Percentiles rank a stretch among this genome's conserved stretches.
phyloP scores from a whole-genome alignment of 1,140 invertebrate genomes.

The Aphelinus atriplicis region DNA sequence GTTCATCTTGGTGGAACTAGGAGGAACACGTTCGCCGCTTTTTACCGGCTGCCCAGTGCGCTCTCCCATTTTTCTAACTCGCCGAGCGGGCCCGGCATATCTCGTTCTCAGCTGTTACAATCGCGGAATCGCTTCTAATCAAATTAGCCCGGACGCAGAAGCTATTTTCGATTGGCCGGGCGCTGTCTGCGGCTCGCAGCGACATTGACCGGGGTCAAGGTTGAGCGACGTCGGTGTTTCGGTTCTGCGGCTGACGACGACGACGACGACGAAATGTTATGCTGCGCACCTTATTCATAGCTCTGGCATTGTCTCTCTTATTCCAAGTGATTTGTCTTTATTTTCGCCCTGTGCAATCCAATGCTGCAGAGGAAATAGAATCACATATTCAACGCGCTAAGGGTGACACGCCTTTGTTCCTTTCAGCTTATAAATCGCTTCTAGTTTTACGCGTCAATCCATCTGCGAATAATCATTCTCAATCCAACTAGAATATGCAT shows the following conservation, averaged over 20 bases:
- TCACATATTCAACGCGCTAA: too few relatives aligned
- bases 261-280: not conserved
- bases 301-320: not conserved
- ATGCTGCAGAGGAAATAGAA: too few relatives aligned
- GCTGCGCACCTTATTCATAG: constrained; percentile 19
- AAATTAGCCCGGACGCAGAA: not conserved
- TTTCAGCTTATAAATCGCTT: too few relatives aligned
- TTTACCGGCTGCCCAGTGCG: not conserved
- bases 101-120: not conserved
- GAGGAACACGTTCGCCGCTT: not conserved
- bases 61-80: not conserved
- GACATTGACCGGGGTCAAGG: constrained; percentile 17
- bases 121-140: not conserved
- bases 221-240: not conserved
- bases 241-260: not conserved
- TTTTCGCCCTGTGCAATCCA: too few relatives aligned
- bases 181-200: not conserved
- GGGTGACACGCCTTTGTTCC: too few relatives aligned
- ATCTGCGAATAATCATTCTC: too few relatives aligned
- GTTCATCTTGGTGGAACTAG: not conserved
- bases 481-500: too few relatives aligned
- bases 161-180: constrained; percentile 3
- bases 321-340: too few relatives aligned
- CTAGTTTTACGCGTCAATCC: too few relatives aligned
- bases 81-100: not conserved